Percentiles rank a stretch among this genome's conserved stretches.
These are phyloP conservation scores for Rousettus madagascariensis DNA, from an alignment of 2,797 vertebrate species.

Conservation along the genomic window DNA sequence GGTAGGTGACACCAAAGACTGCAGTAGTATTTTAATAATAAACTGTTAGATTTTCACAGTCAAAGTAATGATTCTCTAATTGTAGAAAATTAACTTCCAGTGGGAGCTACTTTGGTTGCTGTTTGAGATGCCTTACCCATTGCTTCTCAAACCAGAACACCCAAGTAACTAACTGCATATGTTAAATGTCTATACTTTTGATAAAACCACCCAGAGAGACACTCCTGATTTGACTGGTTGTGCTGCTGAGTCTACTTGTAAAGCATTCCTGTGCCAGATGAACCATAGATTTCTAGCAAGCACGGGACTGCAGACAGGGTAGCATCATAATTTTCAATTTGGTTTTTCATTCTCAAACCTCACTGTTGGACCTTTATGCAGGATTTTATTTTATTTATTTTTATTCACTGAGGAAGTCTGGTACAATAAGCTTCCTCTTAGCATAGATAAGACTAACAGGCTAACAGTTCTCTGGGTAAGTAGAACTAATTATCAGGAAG, in stretches of 20 bases:
- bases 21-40: not conserved
- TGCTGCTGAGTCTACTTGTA: conserved; percentile 7
- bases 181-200: conserved; percentile 19
- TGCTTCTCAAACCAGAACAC: conserved; percentile 88
- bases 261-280: not conserved
- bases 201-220: not conserved
- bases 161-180: conserved; percentile 59
- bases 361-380: conserved; percentile 37
- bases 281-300: conserved; percentile 29
- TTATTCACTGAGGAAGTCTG: conserved; percentile 79
- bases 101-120: not conserved
- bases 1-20: not conserved
- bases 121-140: not conserved
- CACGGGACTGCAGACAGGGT: not conserved
- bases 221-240: not conserved
- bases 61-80: not conserved
- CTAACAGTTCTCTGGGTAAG: conserved; percentile 83
- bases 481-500: conserved; percentile 87
- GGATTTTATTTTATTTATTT: conserved; percentile 48
- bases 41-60: not conserved
- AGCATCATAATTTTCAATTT: not conserved
- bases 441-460: conserved; percentile 82
- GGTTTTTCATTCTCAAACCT: conserved; percentile 62
- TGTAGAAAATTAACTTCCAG: conserved; percentile 39
- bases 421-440: conserved; percentile 82